Evolutionary conservation across 2,888 invertebrate species (phyloP).

Genomic region (Gisinianus flammeolus): DNA sequence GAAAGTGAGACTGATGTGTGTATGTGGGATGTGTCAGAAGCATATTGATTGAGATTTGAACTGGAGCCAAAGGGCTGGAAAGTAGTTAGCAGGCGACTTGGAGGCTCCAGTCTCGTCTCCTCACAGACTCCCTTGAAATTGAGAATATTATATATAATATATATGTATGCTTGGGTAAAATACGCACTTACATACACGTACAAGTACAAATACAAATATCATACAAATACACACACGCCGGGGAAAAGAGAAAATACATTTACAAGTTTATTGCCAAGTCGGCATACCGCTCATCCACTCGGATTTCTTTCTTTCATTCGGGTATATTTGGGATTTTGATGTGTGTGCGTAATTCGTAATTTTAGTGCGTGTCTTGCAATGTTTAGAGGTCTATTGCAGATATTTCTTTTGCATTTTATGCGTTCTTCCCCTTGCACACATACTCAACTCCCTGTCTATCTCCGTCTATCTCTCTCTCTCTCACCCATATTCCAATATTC

Average conservation of each 20-base stretch:
- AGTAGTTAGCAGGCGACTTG: background rate
- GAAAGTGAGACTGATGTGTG: background rate
- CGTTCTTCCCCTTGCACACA: too few relatives aligned
- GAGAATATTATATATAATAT: background rate
- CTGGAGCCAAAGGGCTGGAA: slow-evolving; percentile 23
- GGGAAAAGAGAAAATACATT: background rate
- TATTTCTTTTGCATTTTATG: background rate
- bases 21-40: slow-evolving; percentile 27
- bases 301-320: background rate
- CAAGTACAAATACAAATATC: background rate
- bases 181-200: background rate
- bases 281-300: background rate
- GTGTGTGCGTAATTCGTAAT: background rate
- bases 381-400: background rate
- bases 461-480: too few relatives aligned
- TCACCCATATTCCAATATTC: too few relatives aligned
- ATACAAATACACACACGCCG: background rate
- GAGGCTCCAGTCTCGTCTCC: background rate
- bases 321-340: background rate
- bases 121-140: background rate
- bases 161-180: background rate
- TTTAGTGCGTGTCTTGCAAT: background rate
- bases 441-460: too few relatives aligned
- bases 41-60: slow-evolving; percentile 45
- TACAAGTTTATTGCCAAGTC: slow-evolving; percentile 8